Percentiles rank a stretch among this genome's conserved stretches.
These are phyloP conservation scores for Crocodylus rhombifer DNA, from an alignment of 2,797 vertebrate genomes.

Conservation along the genomic window DNA sequence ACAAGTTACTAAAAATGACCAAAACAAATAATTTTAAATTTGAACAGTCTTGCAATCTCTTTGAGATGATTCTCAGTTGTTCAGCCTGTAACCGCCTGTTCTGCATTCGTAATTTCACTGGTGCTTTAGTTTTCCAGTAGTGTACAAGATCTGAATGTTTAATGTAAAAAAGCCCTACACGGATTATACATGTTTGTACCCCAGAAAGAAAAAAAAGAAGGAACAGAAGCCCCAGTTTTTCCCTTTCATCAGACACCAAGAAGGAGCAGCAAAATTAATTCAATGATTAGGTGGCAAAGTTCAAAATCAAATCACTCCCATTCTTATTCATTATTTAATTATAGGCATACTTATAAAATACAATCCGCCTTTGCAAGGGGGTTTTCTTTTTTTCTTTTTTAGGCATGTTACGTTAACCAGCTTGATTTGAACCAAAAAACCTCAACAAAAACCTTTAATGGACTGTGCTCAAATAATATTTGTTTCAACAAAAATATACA, in stretches of 20 bases:
- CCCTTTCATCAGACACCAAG: background rate
- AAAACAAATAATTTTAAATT: background rate
- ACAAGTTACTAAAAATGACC: background rate
- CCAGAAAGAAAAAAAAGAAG: background rate
- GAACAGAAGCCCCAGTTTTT: background rate
- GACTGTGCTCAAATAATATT: conserved; percentile 77
- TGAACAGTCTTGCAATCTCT: background rate
- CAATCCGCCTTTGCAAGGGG: background rate
- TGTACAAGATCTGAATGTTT: background rate
- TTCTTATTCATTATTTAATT: conserved; percentile 18
- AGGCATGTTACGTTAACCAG: background rate
- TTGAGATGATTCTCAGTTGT: background rate
- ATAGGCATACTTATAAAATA: conserved; percentile 2
- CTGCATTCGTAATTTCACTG: background rate
- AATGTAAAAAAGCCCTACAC: background rate
- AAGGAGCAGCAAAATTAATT: background rate
- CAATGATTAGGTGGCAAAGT: background rate
- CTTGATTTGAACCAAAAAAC: background rate
- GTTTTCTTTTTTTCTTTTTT: background rate
- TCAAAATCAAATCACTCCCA: background rate
- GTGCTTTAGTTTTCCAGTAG: background rate
- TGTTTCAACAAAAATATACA: conserved; percentile 84
- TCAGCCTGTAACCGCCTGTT: accelerated
- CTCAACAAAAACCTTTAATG: conserved; percentile 78
- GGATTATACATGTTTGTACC: background rate